phyloP scores from a whole-genome alignment of 2,113 vertebrate genomes.

The Cheilinus undulatus region DNA sequence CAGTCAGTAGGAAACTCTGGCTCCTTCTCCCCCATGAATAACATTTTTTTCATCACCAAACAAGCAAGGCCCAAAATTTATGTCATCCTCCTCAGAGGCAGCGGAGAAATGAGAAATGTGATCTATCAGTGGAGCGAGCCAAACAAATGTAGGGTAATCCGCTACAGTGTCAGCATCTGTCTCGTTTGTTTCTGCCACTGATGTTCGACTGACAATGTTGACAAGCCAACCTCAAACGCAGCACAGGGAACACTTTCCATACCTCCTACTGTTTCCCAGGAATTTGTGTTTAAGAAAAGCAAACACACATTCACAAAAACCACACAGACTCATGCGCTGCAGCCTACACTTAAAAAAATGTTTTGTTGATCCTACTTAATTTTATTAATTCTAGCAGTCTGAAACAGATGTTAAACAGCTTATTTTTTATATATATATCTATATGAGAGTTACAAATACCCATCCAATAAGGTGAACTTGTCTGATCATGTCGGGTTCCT shows the following conservation, averaged over 20 bases:
- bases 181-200: constrained; percentile 46
- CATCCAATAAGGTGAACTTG: too few relatives aligned
- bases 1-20: constrained; percentile 8
- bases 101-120: constrained; percentile 28
- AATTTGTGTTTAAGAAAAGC: constrained; percentile 69
- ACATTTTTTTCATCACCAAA: constrained; percentile 31
- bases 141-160: constrained; percentile 44
- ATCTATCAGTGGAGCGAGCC: constrained; percentile 9
- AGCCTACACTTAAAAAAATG: too few relatives aligned
- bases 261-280: constrained; percentile 69
- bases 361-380: too few relatives aligned
- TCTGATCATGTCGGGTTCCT: too few relatives aligned
- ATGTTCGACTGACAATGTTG: constrained; percentile 59
- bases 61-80: constrained; percentile 5
- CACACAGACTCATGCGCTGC: constrained; percentile 8
- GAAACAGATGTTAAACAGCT: too few relatives aligned
- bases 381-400: too few relatives aligned
- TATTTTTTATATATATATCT: too few relatives aligned
- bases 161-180: constrained; percentile 52
- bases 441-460: too few relatives aligned
- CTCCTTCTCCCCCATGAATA: constrained; percentile 15
- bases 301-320: constrained; percentile 40
- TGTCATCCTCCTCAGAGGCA: constrained; percentile 17
- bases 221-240: constrained; percentile 62
- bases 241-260: constrained; percentile 61